Evolutionary conservation across 2,113 vertebrate species (phyloP).

Genomic region (Protomyctophum bolini): DNA sequence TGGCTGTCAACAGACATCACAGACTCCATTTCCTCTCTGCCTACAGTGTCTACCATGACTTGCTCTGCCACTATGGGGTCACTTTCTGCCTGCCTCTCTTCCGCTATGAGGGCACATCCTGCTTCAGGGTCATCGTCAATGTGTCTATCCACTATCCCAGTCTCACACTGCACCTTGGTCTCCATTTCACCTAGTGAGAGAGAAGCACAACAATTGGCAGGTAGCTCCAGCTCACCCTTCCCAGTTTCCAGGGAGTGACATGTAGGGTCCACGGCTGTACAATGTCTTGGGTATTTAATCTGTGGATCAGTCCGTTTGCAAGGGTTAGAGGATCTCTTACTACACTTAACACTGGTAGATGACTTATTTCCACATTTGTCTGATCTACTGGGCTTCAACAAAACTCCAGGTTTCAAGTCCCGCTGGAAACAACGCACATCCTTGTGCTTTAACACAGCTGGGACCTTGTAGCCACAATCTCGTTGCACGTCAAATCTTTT

Average conservation of each 20-base stretch:
- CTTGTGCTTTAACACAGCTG: slow-evolving; percentile 42
- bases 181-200: slow-evolving; percentile 10
- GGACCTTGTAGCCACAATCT: slow-evolving; percentile 38
- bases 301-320: slow-evolving; percentile 7
- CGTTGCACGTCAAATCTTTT: slow-evolving; percentile 25
- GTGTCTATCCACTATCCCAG: slow-evolving; percentile 20
- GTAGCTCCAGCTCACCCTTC: slow-evolving; percentile 5
- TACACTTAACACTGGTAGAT: slow-evolving; percentile 5
- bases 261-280: background rate
- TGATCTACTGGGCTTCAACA: slow-evolving; percentile 27
- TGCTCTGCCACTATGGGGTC: background rate
- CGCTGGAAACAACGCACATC: slow-evolving; percentile 58
- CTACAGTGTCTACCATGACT: background rate
- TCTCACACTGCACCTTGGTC: background rate
- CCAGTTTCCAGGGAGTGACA: background rate
- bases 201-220: slow-evolving; percentile 28
- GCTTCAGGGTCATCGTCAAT: background rate
- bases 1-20: background rate
- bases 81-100: background rate
- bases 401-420: slow-evolving; percentile 40
- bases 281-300: background rate
- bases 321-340: slow-evolving; percentile 5
- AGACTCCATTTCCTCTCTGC: background rate
- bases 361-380: background rate
- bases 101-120: slow-evolving; percentile 1